Evolutionary conservation across 2,888 invertebrate genomes (phyloP).

Genomic region (Melipona bicolor): DNA sequence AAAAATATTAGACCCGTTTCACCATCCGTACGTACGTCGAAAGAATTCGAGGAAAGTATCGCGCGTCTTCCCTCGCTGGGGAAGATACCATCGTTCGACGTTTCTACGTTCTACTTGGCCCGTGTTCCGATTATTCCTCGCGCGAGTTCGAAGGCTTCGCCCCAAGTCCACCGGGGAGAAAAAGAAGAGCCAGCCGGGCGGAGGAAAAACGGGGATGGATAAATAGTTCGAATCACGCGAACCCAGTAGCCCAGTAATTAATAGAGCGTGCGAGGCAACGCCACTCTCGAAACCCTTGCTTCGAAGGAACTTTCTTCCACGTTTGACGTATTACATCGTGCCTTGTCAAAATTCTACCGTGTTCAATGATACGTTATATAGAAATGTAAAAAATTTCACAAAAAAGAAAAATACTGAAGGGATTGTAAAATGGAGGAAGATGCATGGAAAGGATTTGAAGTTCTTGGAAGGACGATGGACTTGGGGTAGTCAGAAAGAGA

Average conservation of each 20-base stretch:
- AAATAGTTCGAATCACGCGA: constrained; percentile 79
- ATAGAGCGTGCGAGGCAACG: constrained; percentile 71
- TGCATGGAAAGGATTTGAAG: too few species aligned
- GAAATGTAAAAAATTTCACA: too few species aligned
- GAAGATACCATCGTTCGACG: not conserved
- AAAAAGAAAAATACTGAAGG: not conserved
- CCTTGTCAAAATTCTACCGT: constrained; percentile 5
- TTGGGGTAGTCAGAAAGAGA: too few species aligned
- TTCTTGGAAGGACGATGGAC: too few species aligned
- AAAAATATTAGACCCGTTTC: constrained; percentile 69
- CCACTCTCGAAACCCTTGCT: constrained; percentile 47
- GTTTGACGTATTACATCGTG: constrained; percentile 22
- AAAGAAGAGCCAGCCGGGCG: constrained; percentile 23
- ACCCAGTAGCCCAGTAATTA: constrained; percentile 78
- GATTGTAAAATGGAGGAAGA: too few species aligned
- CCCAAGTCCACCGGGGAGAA: constrained; percentile 40
- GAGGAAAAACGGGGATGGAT: constrained; percentile 64
- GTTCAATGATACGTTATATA: not conserved
- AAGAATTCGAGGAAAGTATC: not conserved
- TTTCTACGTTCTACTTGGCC: not conserved
- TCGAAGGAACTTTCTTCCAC: constrained; percentile 46
- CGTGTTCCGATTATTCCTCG: not conserved
- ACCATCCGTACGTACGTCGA: constrained; percentile 56
- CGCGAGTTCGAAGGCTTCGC: constrained; percentile 10
- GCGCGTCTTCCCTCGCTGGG: not conserved